Conservation (phyloP, 2,113 vertebrate species). For the Agelaius tricolor region DNA sequence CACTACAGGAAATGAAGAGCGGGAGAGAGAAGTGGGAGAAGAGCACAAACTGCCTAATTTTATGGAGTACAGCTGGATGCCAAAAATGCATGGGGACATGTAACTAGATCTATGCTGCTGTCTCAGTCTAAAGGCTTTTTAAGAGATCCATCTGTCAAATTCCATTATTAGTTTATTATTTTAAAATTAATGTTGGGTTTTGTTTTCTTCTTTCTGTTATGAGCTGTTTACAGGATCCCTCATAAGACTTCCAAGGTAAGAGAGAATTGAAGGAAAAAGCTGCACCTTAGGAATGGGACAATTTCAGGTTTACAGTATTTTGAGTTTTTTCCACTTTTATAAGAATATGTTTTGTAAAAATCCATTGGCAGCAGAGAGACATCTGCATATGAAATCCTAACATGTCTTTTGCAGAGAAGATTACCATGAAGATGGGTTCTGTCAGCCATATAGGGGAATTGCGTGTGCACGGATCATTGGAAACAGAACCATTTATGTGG, state of each 20-base stretch:
- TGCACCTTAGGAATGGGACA: not conserved
- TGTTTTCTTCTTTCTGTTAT: not conserved
- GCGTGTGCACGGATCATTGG: slow-evolving; percentile 96
- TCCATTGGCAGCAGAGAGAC: not conserved
- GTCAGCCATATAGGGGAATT: slow-evolving; percentile 95
- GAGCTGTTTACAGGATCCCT: not conserved
- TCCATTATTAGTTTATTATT: not conserved
- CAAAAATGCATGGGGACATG: not conserved
- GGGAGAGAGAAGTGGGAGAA: not conserved
- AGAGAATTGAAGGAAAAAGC: not conserved
- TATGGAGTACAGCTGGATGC: not conserved
- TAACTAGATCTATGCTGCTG: not conserved
- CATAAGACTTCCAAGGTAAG: not conserved
- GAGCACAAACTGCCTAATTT: not conserved
- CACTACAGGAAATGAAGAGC: slow-evolving; percentile 24
- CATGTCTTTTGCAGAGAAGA: slow-evolving; percentile 77
- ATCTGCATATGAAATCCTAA: slow-evolving; percentile 4
- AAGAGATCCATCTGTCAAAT: slow-evolving; percentile 8
- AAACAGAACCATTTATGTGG: slow-evolving; percentile 95
- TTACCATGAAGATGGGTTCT: slow-evolving; percentile 90
- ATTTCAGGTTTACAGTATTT: not conserved
- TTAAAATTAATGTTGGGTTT: not conserved
- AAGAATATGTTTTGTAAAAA: not conserved
- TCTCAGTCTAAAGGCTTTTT: not conserved
- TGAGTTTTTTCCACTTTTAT: not conserved